Evolutionary conservation across 2,888 invertebrate species (phyloP), one percentile per base, ranked within the genome.

Genomic region (Scaptomyza polygonia): DNA sequence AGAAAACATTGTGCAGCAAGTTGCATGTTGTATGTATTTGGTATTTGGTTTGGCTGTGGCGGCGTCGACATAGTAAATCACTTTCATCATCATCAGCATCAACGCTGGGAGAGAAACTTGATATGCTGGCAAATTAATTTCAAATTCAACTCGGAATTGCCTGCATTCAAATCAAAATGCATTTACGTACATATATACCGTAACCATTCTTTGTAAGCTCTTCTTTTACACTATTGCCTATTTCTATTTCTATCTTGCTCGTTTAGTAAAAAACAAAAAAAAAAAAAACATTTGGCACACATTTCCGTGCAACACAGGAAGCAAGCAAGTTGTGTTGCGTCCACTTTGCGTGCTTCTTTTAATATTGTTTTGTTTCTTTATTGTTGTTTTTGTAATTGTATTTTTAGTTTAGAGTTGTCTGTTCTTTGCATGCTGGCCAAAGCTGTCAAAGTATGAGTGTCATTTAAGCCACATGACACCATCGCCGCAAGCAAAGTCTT

Each of bases 21-120:
- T 69, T 78, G 78, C 75, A 74, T 48, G 64, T 63, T 45, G 53
- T 43, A 55, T 64, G 36, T 36, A 39, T 36, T 36, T 36, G 3
- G 12, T 39, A 39, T 39, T 39, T 16, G 39, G 16, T 52, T 39
- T 16, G 39, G 16, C 49, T 48, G 43, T 59, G 49, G 36, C 63
- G 61, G 56, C 57, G 69, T 57, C 66, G 66, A 73, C 75, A 77
- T 68, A 82, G 42, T 67, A 71, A 86, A 86, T 85, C 86, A 86
- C 87, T 86, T 86, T 86, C 85, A 82, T 86, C 85, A 85, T 85
- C 85, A 81, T 79, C 83, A 57, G 30, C 67, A 47, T 42, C 43
- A 21, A 42, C n/a, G n/a, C 83, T 30, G 49, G 16, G 16, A 39
- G 51, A 67, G 71, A 72, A 72, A 72, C 71, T 67, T 61, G 61